These are phyloP conservation scores for Mactromeris polynyma DNA, from an alignment of 2,888 invertebrate species.

Conservation along the genomic window DNA sequence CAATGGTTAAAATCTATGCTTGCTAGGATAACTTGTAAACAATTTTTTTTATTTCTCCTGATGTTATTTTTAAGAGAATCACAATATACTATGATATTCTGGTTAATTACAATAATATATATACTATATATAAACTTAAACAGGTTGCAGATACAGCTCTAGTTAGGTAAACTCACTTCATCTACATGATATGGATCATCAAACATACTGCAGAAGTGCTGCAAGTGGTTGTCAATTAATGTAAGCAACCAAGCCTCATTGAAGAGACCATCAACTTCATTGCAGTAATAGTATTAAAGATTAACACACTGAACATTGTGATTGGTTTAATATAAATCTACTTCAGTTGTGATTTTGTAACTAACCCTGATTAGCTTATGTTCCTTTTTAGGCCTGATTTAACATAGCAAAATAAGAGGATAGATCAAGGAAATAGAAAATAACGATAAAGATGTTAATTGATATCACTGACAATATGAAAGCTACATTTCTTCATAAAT, in stretches of 20 bases:
- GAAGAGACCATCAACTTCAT: not conserved
- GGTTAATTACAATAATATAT: conserved; percentile 4
- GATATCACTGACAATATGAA: not conserved
- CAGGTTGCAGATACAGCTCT: not conserved
- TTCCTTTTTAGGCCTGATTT: not conserved
- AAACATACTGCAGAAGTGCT: not conserved
- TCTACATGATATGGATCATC: not conserved
- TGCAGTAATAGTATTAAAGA: not conserved
- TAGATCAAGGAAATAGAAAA: not conserved
- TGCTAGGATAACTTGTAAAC: not conserved
- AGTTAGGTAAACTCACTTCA: not conserved
- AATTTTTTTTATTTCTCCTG: not conserved
- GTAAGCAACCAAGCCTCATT: not conserved
- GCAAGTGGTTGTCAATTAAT: not conserved
- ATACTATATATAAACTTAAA: not conserved
- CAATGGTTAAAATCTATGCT: not conserved
- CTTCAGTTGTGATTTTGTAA: not conserved
- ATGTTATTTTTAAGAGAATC: not conserved
- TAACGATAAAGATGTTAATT: not conserved
- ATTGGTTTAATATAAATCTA: too few relatives aligned
- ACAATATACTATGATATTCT: conserved; percentile 1
- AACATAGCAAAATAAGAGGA: not conserved
- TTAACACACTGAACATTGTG: too few relatives aligned
- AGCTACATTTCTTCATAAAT: not conserved
- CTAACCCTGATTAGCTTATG: not conserved